Base-by-base conservation (phyloP, 1,140 invertebrate species). In the Alviniconcha marisindica region DNA sequence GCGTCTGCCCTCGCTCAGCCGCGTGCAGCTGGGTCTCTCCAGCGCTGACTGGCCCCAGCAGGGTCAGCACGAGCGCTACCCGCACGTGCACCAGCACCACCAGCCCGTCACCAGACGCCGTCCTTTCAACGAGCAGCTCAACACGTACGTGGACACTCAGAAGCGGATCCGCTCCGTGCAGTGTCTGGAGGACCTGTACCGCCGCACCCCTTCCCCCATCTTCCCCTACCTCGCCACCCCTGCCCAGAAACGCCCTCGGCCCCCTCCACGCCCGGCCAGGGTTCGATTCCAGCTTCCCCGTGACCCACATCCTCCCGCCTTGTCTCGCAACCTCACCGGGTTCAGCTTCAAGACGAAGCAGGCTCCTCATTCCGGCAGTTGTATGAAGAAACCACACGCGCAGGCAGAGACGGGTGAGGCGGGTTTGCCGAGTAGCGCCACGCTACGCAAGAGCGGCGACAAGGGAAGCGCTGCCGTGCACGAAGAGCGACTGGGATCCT, bases 121-220 rank as follows among this genome's bases (percentile, higher is more conserved):
- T 2, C 78, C 69, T 15, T 84, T 84, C 54, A 84, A 81, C 80
- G 83, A 84, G 44, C 44, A 73, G 36, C 54, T 84, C 42, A 84
- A 84, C 73, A 84, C 83, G 15, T 84, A 84, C 71, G 83, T 84
- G 38, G 83, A 84, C 54, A 84, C 83, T 5, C 51, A 60, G 79
- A 84, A 84, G 76, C 60, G 83, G 40, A 84, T 84, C 38, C 69
- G 79, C 18, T 31, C 60, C 24, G 78, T 84, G 28, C 78, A 82
- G 15, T 51, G 79, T 48, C 51, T 84, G 36, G 79, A 84, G 24
- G 79, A 84, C 24, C 76, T 81, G 10, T 80, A 80, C 60, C 56
- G 78, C 10, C 18, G 24, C 21, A 60, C 60, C 60, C 60, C 78
- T 15, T 60, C 78, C 31, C 60, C 78, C 24, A 18, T 80, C 31